Conservation (phyloP, 1,140 invertebrate species). For the Tetramorium simillimum region DNA sequence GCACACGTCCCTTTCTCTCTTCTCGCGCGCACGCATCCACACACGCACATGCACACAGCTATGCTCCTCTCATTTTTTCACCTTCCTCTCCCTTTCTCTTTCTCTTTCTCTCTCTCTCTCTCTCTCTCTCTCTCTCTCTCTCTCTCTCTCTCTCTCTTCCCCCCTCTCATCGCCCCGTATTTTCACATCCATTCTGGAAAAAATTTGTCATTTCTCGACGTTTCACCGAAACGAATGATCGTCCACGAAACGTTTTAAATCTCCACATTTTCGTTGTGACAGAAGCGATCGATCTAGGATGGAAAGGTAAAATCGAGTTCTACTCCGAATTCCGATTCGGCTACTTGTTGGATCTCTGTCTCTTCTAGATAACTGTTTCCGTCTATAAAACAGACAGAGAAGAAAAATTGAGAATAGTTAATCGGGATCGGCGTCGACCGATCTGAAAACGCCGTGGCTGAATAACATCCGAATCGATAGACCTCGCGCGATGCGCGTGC, state of each 20-base stretch:
- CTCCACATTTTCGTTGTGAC: constrained; percentile 63
- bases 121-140: constrained; percentile 18
- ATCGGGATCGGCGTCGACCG: constrained; percentile 22
- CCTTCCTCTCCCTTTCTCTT: constrained; percentile 18
- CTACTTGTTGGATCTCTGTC: not conserved
- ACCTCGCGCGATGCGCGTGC: not conserved
- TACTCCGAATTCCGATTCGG: not conserved
- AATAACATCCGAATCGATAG: constrained; percentile 1
- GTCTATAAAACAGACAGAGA: constrained; percentile 27
- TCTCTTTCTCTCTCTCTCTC: not conserved
- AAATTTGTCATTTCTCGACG: constrained; percentile 11
- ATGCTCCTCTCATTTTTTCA: constrained; percentile 7
- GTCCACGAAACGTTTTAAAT: not conserved
- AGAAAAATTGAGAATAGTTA: constrained; percentile 6
- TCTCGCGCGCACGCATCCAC: constrained; percentile 12
- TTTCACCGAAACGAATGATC: constrained; percentile 32
- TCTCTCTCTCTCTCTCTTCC: not conserved
- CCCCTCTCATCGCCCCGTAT: not conserved
- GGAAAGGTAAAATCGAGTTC: constrained; percentile 30
- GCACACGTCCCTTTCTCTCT: constrained; percentile 43
- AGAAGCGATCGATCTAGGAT: constrained; percentile 55
- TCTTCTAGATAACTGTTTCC: constrained; percentile 23
- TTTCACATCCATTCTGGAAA: constrained; percentile 52
- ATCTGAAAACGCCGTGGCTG: constrained; percentile 8
- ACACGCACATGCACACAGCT: not conserved